Percentiles rank a stretch among this genome's conserved stretches.
These are phyloP conservation scores for Bicyclus anynana DNA, from an alignment of 1,140 invertebrate species.

Conservation along the genomic window DNA sequence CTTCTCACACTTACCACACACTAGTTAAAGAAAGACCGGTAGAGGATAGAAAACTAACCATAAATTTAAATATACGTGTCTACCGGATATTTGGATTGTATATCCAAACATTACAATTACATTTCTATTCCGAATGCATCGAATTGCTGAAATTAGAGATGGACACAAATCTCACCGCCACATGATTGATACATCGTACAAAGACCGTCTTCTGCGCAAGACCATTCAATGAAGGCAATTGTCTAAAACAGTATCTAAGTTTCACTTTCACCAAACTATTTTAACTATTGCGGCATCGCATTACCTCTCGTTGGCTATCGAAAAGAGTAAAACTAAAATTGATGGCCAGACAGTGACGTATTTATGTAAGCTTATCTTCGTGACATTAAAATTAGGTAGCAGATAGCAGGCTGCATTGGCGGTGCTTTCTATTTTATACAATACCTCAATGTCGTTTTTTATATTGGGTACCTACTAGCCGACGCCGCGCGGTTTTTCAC, in stretches of 20 bases:
- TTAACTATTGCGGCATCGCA: conserved; percentile 35
- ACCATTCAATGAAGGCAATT: conserved; percentile 41
- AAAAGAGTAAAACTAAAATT: conserved; percentile 47
- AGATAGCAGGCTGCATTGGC: neutral
- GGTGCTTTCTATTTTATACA: conserved; percentile 25
- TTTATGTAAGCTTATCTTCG: conserved; percentile 58
- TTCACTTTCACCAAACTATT: conserved; percentile 60
- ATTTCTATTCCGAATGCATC: neutral
- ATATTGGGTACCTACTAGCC: too few species aligned
- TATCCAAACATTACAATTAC: neutral
- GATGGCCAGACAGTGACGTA: conserved; percentile 43
- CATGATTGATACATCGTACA: conserved; percentile 30
- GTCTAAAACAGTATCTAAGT: conserved; percentile 55
- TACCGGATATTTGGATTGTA: too few species aligned
- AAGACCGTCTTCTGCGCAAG: conserved; percentile 17
- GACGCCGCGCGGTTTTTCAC: too few species aligned
- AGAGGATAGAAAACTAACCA: too few species aligned
- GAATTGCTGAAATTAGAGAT: conserved; percentile 2
- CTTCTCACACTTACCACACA: too few species aligned
- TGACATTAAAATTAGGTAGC: conserved; percentile 25
- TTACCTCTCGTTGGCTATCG: conserved; percentile 42
- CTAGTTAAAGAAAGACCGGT: too few species aligned
- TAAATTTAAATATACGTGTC: too few species aligned
- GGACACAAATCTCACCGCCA: neutral
- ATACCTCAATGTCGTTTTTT: neutral